Evolutionary conservation across 1,140 invertebrate genomes (phyloP).

Genomic region (Saccostrea glomerata): DNA sequence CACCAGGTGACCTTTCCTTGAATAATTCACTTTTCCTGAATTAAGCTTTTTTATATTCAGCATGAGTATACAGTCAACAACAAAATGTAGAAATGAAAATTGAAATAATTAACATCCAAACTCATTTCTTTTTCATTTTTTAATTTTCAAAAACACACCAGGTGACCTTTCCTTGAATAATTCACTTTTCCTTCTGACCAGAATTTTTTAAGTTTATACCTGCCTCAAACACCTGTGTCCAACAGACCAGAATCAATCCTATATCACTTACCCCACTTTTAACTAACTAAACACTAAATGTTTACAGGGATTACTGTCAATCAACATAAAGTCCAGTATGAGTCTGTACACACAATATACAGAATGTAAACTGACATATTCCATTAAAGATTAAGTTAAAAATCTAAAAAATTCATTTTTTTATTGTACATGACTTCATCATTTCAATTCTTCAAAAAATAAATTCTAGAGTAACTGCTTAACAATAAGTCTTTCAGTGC

Average conservation of each 20-base stretch:
- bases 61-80: too few species aligned
- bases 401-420: background rate
- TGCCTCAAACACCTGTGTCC: slow-evolving; percentile 10
- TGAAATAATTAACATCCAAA: too few species aligned
- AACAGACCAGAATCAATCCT: background rate
- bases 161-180: background rate
- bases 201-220: background rate
- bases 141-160: too few species aligned
- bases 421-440: background rate
- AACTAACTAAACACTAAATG: background rate
- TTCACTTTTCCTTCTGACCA: background rate
- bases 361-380: background rate
- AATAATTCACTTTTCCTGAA: background rate
- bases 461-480: background rate
- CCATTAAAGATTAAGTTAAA: background rate
- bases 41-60: too few species aligned
- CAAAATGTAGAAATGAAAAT: too few species aligned
- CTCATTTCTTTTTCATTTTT: too few species aligned
- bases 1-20: background rate
- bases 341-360: background rate
- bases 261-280: background rate
- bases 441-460: background rate
- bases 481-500: too few species aligned
- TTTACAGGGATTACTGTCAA: background rate
- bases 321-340: background rate